Evolutionary conservation across 2,888 invertebrate genomes (phyloP).

Genomic region (Volucella zonaria): DNA sequence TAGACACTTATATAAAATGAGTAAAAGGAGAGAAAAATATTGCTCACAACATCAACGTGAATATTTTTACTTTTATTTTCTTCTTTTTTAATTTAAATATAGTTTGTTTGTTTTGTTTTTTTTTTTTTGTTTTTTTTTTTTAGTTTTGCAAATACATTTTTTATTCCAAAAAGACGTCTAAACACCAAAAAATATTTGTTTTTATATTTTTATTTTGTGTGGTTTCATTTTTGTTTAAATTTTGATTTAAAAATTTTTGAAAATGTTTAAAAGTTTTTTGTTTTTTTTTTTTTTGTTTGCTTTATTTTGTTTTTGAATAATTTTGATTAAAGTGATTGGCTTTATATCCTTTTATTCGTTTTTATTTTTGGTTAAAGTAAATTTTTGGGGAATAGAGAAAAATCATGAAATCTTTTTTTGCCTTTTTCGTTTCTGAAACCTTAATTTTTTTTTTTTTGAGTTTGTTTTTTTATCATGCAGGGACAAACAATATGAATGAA

Average conservation of each 20-base stretch:
- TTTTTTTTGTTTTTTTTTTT: constrained; percentile 64
- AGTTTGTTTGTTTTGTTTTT: constrained; percentile 22
- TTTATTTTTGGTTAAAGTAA: constrained; percentile 52
- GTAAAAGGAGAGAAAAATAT: constrained; percentile 76
- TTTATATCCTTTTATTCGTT: constrained; percentile 1
- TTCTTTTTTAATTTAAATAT: constrained; percentile 70
- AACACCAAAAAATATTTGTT: constrained; percentile 82
- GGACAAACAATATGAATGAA: constrained; percentile 55
- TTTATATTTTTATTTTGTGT: constrained; percentile 53
- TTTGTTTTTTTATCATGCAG: constrained; percentile 66
- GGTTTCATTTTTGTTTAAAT: constrained; percentile 71
- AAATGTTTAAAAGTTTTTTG: constrained; percentile 64
- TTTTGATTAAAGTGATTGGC: constrained; percentile 57
- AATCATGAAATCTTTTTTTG: constrained; percentile 66
- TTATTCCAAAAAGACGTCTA: constrained; percentile 82
- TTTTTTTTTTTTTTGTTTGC: constrained; percentile 8
- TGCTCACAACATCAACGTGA: constrained; percentile 82
- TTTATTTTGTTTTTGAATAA: constrained; percentile 30
- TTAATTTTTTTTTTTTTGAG: constrained; percentile 65
- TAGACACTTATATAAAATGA: constrained; percentile 75
- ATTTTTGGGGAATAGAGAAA: constrained; percentile 40
- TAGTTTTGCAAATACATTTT: constrained; percentile 75
- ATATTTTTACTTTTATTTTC: constrained; percentile 77
- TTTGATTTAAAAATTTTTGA: constrained; percentile 77
- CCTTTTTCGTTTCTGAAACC: constrained; percentile 71